Evolutionary conservation across 2,113 vertebrate species (phyloP).

Genomic region (Lota lota): DNA sequence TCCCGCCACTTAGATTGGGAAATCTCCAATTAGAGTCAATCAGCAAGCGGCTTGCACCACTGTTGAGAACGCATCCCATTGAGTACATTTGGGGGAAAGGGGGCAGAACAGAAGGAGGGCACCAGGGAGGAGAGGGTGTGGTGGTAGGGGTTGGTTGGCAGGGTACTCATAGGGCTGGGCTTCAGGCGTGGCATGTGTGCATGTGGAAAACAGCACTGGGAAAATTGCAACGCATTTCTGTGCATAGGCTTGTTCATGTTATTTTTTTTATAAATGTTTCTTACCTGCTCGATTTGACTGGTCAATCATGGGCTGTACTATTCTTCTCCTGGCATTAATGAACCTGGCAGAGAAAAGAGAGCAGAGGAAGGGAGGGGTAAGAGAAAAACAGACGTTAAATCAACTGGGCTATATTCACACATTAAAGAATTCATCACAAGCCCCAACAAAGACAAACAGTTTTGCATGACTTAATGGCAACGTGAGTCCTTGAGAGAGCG

Average conservation of each 20-base stretch:
- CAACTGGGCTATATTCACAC: constrained; percentile 51
- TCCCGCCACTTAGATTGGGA: constrained; percentile 87
- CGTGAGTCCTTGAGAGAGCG: constrained; percentile 64
- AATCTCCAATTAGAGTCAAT: constrained; percentile 96
- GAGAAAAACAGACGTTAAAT: constrained; percentile 72
- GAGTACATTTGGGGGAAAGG: constrained; percentile 60
- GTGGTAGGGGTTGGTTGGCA: constrained; percentile 52
- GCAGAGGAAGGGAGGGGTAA: constrained; percentile 73
- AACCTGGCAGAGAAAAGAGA: constrained; percentile 87
- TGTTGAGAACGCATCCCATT: constrained; percentile 62
- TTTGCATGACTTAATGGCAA: constrained; percentile 71
- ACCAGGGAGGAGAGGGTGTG: constrained; percentile 59
- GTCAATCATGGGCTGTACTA: constrained; percentile 99
- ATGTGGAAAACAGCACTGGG: constrained; percentile 59
- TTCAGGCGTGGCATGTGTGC: constrained; percentile 50
- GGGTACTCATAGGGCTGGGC: constrained; percentile 56
- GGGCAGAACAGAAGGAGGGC: constrained; percentile 74
- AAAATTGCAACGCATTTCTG: constrained; percentile 19
- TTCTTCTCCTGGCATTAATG: constrained; percentile 99
- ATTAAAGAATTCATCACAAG: constrained; percentile 61
- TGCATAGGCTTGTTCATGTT: constrained; percentile 7
- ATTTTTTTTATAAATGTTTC: constrained; percentile 13
- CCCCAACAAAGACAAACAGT: constrained; percentile 65
- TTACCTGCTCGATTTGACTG: constrained; percentile 99
- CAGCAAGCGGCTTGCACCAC: constrained; percentile 83